These are phyloP conservation scores for Anabas testudineus DNA, from an alignment of 2,797 vertebrate genomes.

Conservation along the genomic window DNA sequence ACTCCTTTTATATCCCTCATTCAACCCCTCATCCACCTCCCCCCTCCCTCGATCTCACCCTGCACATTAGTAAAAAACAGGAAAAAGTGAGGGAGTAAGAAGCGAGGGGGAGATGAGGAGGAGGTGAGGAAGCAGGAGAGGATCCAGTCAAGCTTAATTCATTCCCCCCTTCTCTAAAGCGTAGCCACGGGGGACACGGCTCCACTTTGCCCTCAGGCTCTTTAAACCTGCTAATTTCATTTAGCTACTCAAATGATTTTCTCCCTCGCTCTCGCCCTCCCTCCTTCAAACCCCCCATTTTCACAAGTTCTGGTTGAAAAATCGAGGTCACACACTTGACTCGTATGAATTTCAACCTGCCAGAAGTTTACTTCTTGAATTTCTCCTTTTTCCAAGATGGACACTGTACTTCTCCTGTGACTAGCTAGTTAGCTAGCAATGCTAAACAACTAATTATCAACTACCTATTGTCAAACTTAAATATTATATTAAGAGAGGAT, in stretches of 20 bases:
- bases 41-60: conserved; percentile 45
- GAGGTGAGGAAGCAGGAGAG: conserved; percentile 41
- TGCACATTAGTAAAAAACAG: conserved; percentile 77
- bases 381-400: background rate
- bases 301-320: conserved; percentile 37
- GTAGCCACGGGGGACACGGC: conserved; percentile 88
- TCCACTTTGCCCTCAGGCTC: conserved; percentile 88
- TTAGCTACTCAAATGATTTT: conserved; percentile 86
- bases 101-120: conserved; percentile 21
- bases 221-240: conserved; percentile 88
- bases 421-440: too few relatives aligned
- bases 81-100: conserved; percentile 59
- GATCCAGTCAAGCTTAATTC: conserved; percentile 85
- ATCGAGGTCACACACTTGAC: conserved; percentile 35
- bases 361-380: background rate
- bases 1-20: conserved; percentile 76
- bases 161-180: conserved; percentile 80
- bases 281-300: background rate
- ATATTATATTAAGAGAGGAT: too few relatives aligned
- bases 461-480: too few relatives aligned
- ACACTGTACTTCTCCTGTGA: too few relatives aligned
- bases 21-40: conserved; percentile 25
- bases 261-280: background rate
- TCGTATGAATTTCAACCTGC: background rate
- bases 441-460: too few relatives aligned